phyloP scores from a whole-genome alignment of 2,888 invertebrate species.

The Melipona bicolor region DNA sequence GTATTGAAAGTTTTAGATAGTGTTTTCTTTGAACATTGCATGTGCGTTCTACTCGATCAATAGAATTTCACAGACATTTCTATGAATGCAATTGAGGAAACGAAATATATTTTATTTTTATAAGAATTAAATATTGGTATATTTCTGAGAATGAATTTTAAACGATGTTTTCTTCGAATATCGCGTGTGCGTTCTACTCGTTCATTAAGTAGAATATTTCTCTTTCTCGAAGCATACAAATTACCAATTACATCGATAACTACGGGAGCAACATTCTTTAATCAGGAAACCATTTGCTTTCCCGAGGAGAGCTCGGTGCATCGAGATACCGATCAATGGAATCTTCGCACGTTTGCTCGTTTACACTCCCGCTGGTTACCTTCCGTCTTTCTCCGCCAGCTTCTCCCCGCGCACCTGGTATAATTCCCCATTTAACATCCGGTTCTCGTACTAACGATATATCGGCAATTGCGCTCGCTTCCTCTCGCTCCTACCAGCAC shows the following conservation, averaged over 20 bases:
- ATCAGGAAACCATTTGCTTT: neutral
- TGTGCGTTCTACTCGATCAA: too few species aligned
- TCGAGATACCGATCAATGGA: conserved; percentile 9
- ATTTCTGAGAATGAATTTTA: too few species aligned
- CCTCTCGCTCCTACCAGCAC: conserved; percentile 22
- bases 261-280: neutral
- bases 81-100: too few species aligned
- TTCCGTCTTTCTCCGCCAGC: neutral
- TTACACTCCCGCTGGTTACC: conserved; percentile 19
- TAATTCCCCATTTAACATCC: conserved; percentile 75
- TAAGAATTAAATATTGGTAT: too few species aligned
- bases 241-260: neutral
- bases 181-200: too few species aligned
- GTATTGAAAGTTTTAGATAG: too few species aligned
- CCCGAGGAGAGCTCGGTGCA: neutral
- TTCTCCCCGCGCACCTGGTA: conserved; percentile 26
- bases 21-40: too few species aligned
- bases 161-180: too few species aligned
- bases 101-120: too few species aligned
- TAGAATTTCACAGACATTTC: too few species aligned
- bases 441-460: conserved; percentile 76
- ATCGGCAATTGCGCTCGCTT: conserved; percentile 77
- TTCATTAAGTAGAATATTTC: too few species aligned
- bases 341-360: conserved; percentile 45
- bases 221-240: neutral